Conservation (phyloP, 2,797 vertebrate species). For the Oryzias dopingdopingensis region DNA sequence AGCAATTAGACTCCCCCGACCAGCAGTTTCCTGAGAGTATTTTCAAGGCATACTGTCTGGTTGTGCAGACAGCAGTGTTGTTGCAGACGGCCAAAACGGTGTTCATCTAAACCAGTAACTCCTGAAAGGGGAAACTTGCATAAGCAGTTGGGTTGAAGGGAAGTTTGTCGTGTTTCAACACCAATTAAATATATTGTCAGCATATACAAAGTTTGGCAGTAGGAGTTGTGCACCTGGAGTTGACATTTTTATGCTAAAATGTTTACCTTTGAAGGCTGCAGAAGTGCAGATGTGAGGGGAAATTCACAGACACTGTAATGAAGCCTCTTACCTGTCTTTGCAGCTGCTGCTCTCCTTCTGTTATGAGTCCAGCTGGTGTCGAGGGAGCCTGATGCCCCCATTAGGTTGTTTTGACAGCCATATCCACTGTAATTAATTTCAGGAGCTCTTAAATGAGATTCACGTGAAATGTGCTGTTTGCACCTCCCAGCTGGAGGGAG, state of each 20-base stretch:
- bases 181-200: background rate
- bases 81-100: slow-evolving; percentile 43
- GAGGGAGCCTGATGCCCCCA: slow-evolving; percentile 44
- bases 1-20: slow-evolving; percentile 31
- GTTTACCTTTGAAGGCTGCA: slow-evolving; percentile 9
- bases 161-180: slow-evolving; percentile 26
- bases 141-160: slow-evolving; percentile 9
- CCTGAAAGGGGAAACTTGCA: too few species aligned
- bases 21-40: slow-evolving; percentile 31
- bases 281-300: slow-evolving; percentile 22
- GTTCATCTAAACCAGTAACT: background rate
- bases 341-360: slow-evolving; percentile 42
- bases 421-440: slow-evolving; percentile 68
- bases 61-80: slow-evolving; percentile 36
- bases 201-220: slow-evolving; percentile 7
- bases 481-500: slow-evolving; percentile 34
- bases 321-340: slow-evolving; percentile 35
- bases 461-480: slow-evolving; percentile 51
- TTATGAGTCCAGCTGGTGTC: slow-evolving; percentile 62
- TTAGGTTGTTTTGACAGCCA: slow-evolving; percentile 67
- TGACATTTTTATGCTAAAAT: slow-evolving; percentile 6
- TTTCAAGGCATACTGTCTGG: slow-evolving; percentile 40
- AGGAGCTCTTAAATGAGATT: slow-evolving; percentile 64
- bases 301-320: slow-evolving; percentile 27
- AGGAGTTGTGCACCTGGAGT: background rate